Conservation (phyloP, 2,113 vertebrate genomes). For the Tichodroma muraria region DNA sequence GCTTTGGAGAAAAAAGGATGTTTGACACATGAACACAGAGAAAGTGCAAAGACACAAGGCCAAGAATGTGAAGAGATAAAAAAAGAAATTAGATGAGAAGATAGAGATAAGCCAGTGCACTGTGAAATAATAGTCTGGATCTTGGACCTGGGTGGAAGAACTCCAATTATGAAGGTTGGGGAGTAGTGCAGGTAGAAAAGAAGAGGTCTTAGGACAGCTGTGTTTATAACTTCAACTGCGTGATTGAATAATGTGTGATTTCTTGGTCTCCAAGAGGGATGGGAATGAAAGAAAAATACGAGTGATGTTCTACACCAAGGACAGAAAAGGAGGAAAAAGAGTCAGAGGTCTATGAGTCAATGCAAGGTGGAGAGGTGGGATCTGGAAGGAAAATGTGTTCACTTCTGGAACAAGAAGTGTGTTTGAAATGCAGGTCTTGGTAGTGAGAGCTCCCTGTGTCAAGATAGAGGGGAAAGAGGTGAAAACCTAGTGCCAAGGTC, state of each 20-base stretch:
- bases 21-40: neutral
- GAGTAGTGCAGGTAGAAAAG: neutral
- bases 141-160: neutral
- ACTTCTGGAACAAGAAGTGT: neutral
- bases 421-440: neutral
- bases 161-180: neutral
- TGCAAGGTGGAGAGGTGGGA: neutral
- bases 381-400: neutral
- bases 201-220: neutral
- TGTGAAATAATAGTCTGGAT: neutral
- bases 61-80: neutral
- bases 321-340: neutral
- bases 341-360: neutral
- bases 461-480: neutral
- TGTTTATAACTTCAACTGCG: neutral
- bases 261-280: neutral
- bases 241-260: neutral
- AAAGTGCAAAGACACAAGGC: neutral
- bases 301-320: neutral
- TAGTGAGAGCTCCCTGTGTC: neutral
- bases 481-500: neutral
- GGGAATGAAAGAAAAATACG: neutral
- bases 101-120: neutral
- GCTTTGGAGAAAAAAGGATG: neutral
- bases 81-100: neutral